A percentile compares a stretch with the other conserved stretches of the same genome.
Evolutionary conservation across 2,797 vertebrate genomes (phyloP).

Genomic region (Syncerus caffer): DNA sequence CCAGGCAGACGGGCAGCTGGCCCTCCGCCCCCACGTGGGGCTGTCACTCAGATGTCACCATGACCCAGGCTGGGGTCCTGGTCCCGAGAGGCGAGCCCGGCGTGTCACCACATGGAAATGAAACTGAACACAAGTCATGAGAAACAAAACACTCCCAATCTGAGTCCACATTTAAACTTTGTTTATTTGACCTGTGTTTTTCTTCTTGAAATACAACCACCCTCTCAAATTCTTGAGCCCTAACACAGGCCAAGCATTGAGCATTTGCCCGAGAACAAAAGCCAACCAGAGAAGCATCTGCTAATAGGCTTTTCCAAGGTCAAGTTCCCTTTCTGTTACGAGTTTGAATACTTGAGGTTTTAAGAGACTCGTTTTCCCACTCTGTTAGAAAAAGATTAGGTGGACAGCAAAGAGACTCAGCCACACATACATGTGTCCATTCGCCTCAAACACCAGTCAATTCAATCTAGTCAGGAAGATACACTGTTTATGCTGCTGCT

Average conservation of each 20-base stretch:
- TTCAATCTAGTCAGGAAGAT: not conserved
- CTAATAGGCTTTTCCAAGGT: not conserved
- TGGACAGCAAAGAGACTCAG: not conserved
- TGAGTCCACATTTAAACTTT: not conserved
- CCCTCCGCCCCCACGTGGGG: rapidly evolving
- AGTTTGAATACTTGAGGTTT: not conserved
- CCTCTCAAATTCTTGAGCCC: not conserved
- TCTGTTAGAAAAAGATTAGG: not conserved
- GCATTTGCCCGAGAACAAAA: not conserved
- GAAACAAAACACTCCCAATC: not conserved
- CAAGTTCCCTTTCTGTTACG: not conserved
- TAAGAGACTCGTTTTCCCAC: not conserved
- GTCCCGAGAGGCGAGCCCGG: not conserved
- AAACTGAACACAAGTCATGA: not conserved
- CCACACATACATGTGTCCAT: not conserved
- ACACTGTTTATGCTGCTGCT: not conserved
- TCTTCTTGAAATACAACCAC: not conserved
- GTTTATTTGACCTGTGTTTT: not conserved
- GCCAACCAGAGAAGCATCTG: not conserved
- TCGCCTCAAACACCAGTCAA: not conserved
- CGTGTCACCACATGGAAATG: not conserved
- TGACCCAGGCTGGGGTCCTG: not conserved
- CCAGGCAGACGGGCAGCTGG: not conserved
- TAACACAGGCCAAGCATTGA: not conserved
- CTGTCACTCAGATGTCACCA: not conserved